Percentiles rank a stretch among this genome's conserved stretches.
These are phyloP conservation scores for Tetranychus truncatus DNA, from an alignment of 2,888 invertebrate genomes.

Conservation along the genomic window DNA sequence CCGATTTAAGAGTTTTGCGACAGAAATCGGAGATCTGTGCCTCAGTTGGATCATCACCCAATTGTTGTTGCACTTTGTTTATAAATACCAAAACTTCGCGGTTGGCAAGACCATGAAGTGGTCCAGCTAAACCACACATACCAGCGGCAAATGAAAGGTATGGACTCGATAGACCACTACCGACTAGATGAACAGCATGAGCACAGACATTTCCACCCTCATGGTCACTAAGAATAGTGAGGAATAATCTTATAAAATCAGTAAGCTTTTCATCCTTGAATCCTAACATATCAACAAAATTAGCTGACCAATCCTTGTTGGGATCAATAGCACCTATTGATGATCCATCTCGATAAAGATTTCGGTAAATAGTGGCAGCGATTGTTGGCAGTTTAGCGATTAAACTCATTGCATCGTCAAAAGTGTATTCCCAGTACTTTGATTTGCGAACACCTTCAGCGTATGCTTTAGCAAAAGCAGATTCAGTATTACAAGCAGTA, in stretches of 20 bases:
- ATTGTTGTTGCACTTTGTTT: slow-evolving; percentile 63
- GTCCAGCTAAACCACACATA: slow-evolving; percentile 82
- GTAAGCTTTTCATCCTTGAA: slow-evolving; percentile 57
- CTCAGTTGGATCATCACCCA: slow-evolving; percentile 61
- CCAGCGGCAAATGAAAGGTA: slow-evolving; percentile 80
- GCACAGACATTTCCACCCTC: slow-evolving; percentile 93
- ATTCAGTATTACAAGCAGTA: slow-evolving; percentile 76
- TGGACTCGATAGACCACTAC: slow-evolving; percentile 79
- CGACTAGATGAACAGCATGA: slow-evolving; percentile 79
- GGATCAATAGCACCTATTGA: slow-evolving; percentile 72
- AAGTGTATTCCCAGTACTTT: slow-evolving; percentile 77
- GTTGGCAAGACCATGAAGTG: slow-evolving; percentile 85
- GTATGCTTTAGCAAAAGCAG: slow-evolving; percentile 76
- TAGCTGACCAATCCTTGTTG: slow-evolving; percentile 76
- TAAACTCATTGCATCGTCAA: slow-evolving; percentile 83
- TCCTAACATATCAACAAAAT: slow-evolving; percentile 78
- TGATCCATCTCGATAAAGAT: slow-evolving; percentile 62
- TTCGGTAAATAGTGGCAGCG: slow-evolving; percentile 82
- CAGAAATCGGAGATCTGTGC: slow-evolving; percentile 82
- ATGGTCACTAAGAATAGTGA: slow-evolving; percentile 80
- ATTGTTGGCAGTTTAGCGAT: slow-evolving; percentile 85
- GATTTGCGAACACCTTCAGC: slow-evolving; percentile 65
- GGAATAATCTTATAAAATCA: slow-evolving; percentile 76
- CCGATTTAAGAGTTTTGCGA: slow-evolving; percentile 85
- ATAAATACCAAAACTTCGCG: slow-evolving; percentile 86